A percentile compares a stretch with the other conserved stretches of the same genome.
Conservation (phyloP, 2,113 vertebrate genomes). For the Canis aureus region DNA sequence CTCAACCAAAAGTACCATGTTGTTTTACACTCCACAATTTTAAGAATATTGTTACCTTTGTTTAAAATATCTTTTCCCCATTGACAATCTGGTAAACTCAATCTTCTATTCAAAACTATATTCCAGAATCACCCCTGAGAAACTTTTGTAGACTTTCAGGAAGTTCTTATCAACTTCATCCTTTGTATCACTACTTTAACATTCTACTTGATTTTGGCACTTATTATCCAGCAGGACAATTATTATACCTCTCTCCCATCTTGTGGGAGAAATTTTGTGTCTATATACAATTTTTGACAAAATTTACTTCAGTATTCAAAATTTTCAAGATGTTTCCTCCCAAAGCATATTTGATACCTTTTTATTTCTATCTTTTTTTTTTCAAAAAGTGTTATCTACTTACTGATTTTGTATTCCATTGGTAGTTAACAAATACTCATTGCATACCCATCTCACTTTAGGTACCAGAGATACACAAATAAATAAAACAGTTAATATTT, state of each 20-base stretch:
- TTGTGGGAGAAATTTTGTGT: not conserved
- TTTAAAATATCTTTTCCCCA: not conserved
- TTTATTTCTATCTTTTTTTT: not conserved
- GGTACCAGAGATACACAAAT: not conserved
- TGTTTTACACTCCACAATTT: not conserved
- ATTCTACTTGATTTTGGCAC: not conserved
- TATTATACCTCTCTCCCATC: not conserved
- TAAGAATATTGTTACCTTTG: not conserved
- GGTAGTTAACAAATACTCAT: conserved; percentile 12
- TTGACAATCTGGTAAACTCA: not conserved
- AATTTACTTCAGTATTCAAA: not conserved
- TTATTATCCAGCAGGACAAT: not conserved
- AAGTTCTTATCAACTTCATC: conserved; percentile 13
- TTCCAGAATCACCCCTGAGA: not conserved
- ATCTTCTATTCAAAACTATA: conserved; percentile 24
- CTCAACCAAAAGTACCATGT: not conserved
- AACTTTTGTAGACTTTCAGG: not conserved
- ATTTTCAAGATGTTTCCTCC: conserved; percentile 35
- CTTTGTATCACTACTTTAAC: conserved; percentile 15
- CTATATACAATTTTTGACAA: not conserved
- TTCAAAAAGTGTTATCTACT: not conserved
- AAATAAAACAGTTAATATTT: conserved; percentile 16
- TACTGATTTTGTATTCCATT: not conserved
- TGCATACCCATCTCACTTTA: not conserved
- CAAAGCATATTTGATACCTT: not conserved